phyloP scores from a whole-genome alignment of 2,888 invertebrate species.

The Polyommatus iphigenia region DNA sequence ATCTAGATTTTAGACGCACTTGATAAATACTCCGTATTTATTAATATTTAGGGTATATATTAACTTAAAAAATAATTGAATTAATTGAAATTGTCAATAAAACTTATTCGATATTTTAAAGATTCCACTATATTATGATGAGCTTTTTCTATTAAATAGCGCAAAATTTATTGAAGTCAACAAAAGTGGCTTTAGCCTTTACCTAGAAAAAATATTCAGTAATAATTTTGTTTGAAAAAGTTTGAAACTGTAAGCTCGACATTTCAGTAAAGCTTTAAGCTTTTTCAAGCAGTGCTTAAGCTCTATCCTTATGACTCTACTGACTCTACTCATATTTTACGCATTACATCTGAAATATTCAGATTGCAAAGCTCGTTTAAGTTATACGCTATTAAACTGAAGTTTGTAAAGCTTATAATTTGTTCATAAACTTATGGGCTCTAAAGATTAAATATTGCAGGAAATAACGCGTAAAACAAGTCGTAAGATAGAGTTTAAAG shows the following conservation, averaged over 20 bases:
- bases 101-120: not conserved
- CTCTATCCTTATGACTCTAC: not conserved
- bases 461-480: not conserved
- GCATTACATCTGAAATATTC: not conserved
- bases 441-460: not conserved
- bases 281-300: not conserved
- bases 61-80: not conserved
- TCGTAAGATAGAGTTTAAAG: no score
- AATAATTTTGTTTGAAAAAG: not conserved
- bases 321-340: conserved; percentile 5
- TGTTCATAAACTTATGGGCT: not conserved
- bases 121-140: not conserved
- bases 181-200: not conserved
- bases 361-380: not conserved
- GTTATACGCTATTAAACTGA: not conserved
- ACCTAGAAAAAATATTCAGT: not conserved
- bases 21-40: not conserved
- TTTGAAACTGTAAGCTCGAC: not conserved
- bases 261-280: not conserved
- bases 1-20: not conserved
- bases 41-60: not conserved
- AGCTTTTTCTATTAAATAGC: not conserved
- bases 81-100: not conserved
- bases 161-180: not conserved
- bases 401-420: not conserved